A percentile compares a stretch with the other conserved stretches of the same genome.
Conservation (phyloP, 2,888 invertebrate genomes). For the Monoplex corrugatus region DNA sequence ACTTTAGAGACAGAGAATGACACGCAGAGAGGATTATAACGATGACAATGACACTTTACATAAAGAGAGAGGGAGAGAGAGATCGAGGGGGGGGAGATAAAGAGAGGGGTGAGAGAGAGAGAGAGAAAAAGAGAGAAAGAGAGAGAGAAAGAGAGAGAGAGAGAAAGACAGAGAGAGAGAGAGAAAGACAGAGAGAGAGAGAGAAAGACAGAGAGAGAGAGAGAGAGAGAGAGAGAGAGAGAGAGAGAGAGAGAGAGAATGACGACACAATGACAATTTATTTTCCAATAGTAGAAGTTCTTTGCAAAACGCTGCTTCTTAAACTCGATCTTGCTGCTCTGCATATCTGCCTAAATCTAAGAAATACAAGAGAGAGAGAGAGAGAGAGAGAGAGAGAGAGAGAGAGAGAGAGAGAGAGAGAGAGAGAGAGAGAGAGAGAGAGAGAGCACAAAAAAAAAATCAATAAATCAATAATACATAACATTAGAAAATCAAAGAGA, state of each 20-base stretch:
- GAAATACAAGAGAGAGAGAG: not conserved
- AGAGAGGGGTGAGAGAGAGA: constrained; percentile 25
- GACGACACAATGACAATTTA: too few relatives aligned
- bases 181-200: not conserved
- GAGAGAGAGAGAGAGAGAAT: constrained; percentile 2
- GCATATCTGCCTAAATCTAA: too few relatives aligned
- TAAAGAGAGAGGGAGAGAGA: not conserved
- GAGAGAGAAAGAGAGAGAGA: constrained; percentile 26
- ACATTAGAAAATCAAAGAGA: too few relatives aligned
- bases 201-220: not conserved
- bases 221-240: constrained; percentile 20
- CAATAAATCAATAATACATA: too few relatives aligned
- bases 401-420: not conserved
- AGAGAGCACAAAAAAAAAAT: too few relatives aligned
- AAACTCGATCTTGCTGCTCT: too few relatives aligned
- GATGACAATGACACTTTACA: too few relatives aligned
- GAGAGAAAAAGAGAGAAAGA: constrained; percentile 36
- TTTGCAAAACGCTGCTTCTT: too few relatives aligned
- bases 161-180: not conserved
- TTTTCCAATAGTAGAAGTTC: too few relatives aligned
- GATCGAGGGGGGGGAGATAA: constrained; percentile 39
- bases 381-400: constrained; percentile 18
- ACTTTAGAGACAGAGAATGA: too few relatives aligned
- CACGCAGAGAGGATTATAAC: constrained; percentile 21
- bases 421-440: not conserved